A percentile compares a stretch with the other conserved stretches of the same genome.
phyloP scores from a whole-genome alignment of 92 coral and sea anemone species.

The Epizoanthus stellaris region DNA sequence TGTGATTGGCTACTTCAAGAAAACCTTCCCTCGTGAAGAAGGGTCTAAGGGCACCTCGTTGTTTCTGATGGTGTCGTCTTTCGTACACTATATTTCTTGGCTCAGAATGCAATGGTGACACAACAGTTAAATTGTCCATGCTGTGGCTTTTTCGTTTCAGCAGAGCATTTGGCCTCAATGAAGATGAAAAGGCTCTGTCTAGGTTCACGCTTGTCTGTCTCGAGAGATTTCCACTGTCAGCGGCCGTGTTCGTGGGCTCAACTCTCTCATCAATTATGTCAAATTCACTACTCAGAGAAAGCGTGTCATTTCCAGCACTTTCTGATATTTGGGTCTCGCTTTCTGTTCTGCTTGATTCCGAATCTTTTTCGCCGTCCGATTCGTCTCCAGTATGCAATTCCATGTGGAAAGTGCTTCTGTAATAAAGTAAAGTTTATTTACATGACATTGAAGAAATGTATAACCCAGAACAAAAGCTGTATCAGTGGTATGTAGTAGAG shows the following conservation, averaged over 20 bases:
- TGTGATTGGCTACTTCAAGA: slow-evolving; percentile 22
- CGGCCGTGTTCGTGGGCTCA: not conserved
- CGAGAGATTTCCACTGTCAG: not conserved
- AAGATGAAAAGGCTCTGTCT: not conserved
- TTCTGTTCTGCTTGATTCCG: slow-evolving; percentile 21
- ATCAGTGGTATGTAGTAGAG: no score
- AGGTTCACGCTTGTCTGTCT: slow-evolving; percentile 9
- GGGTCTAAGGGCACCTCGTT: slow-evolving; percentile 14
- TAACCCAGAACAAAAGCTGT: no score
- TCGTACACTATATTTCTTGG: not conserved
- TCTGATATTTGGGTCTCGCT: slow-evolving; percentile 16
- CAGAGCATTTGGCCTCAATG: not conserved
- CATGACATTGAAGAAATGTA: not conserved
- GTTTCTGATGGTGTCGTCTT: not conserved
- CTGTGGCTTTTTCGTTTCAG: slow-evolving; percentile 18
- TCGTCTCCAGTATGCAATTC: slow-evolving; percentile 69
- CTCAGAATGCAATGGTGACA: not conserved
- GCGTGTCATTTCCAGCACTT: not conserved
- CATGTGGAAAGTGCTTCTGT: slow-evolving; percentile 56
- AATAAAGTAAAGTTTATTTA: not conserved
- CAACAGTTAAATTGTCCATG: slow-evolving; percentile 15
- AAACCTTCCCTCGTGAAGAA: slow-evolving; percentile 20
- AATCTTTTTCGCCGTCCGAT: slow-evolving; percentile 51
- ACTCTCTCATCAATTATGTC: slow-evolving; percentile 29
- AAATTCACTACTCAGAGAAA: slow-evolving; percentile 25